Evolutionary conservation across 2,888 invertebrate species (phyloP), one percentile per base, ranked within the genome.

Genomic region (Pterobdella sp.): DNA sequence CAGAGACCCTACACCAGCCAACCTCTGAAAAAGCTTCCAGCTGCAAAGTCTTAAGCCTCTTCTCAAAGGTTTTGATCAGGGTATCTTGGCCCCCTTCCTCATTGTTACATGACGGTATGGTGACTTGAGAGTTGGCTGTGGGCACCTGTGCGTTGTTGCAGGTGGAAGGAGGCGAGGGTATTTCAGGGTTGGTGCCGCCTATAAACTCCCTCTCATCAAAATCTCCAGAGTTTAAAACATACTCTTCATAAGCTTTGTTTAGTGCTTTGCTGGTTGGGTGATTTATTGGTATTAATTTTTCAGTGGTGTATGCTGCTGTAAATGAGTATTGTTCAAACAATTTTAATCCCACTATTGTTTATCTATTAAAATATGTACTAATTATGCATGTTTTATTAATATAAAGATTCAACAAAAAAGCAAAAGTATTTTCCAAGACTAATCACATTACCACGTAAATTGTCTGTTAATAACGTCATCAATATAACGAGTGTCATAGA

Each of bases 161-260:
- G n/a, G 60, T 56, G 60, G 60, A 56, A 3, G 60, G 60, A 26
- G 84, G 83, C 0, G 87, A 87, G 14, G 88, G 88, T 72, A 88
- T 87, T 78, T 88, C 87, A 74, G 85, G 84, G 76, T 83, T 84
- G 80, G 87, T 87, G 84, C 88, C 87, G 87, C 91, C 90, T 80
- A 94, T 87, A 85, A 97, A 93, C 84, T 97, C 92, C 81, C 95
- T 88, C 84, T 98, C 97, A 84, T 98, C 97, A 84, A 97, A 92
- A 84, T 95, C 94, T 0, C 95, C 94, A 75, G 91, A 90, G 82
- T 89, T 92, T 56, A 94, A 85, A 34, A 96, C 91, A 84, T 91
- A 92, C 72, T 91, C 90, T 82, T 95, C 95, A 83, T 98, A 98
- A 1, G 72, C 67, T 18, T 74, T 72, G 69, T 74, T 78, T 1